Conservation (phyloP, 2,797 vertebrate species). For the Takifugu ocellatus region DNA sequence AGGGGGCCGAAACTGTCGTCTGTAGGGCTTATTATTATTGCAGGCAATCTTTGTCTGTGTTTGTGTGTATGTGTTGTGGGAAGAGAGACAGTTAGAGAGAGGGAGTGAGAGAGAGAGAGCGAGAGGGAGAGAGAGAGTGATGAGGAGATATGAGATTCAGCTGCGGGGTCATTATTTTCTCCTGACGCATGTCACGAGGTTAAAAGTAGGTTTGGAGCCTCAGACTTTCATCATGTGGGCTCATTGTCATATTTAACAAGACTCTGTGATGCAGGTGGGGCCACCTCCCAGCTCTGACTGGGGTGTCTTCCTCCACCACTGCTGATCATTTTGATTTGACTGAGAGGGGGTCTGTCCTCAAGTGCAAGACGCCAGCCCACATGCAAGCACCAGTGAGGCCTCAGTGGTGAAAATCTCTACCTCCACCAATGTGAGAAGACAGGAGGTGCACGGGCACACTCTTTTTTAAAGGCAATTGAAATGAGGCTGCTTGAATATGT, state of each 20-base stretch:
- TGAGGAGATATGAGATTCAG: constrained; percentile 70
- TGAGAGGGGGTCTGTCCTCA: constrained; percentile 19
- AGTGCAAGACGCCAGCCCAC: constrained; percentile 22
- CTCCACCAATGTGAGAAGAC: not conserved
- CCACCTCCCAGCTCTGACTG: not conserved
- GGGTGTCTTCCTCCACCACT: constrained; percentile 12
- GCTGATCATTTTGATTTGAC: constrained; percentile 16
- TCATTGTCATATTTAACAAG: constrained; percentile 54
- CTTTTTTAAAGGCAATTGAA: no score
- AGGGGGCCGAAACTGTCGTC: constrained; percentile 70
- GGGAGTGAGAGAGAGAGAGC: constrained; percentile 45
- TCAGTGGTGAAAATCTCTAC: constrained; percentile 44
- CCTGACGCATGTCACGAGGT: constrained; percentile 55
- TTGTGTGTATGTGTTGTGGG: constrained; percentile 40
- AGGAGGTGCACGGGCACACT: no score
- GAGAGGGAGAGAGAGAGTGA: constrained; percentile 37
- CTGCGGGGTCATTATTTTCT: constrained; percentile 63
- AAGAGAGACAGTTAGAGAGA: constrained; percentile 27
- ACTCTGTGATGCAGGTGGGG: constrained; percentile 16
- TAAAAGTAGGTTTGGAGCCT: constrained; percentile 44
- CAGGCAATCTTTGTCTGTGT: constrained; percentile 65
- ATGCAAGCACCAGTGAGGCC: constrained; percentile 38
- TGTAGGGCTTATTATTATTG: constrained; percentile 77
- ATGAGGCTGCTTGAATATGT: no score
- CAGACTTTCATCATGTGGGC: constrained; percentile 14